Base-by-base conservation (phyloP, 2,888 invertebrate species). In the Lingula anatina region DNA sequence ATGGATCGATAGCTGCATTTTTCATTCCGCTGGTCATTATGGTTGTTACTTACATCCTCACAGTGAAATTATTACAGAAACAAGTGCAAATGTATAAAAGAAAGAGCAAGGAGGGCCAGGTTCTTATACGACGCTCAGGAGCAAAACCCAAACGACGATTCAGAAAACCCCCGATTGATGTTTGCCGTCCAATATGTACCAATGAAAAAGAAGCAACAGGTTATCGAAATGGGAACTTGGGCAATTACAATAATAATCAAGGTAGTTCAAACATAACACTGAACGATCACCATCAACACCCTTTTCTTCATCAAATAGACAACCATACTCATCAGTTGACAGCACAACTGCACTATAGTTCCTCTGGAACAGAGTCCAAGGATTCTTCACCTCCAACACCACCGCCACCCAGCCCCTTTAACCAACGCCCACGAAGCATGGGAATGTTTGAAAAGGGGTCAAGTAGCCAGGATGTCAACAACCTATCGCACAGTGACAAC, bases 11-110 rank as follows among this genome's bases (percentile, higher is more conserved):
- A 66, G 87, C 93, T 64, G 92, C 93, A 62, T 96, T 96, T 80
- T 94, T 95, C 81, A 92, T 96, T 56, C 96, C 96, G 0, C 81
- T 96, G 58, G 83, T 87, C 39, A 93, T 97, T 60, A 96, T 96
- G 95, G 82, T 94, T 70, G 81, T 92, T 53, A 93, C 94, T n/a
- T 96, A 95, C 71, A 88, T 90, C 4, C 81, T 94, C 62, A 97
- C 96, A 0, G 90, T 95, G 20, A 83, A 88, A 50, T 81, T 95
- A 26, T 80, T 96, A 67, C 90, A 91, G 36, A 80, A 86, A 53
- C 91, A 93, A 78, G 71, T 74, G 12, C 64, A 68, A 41, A 54
- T 66, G 51, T 66, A 66, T 47, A 54, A 57, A 5, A 50, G 49
- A 7, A 44, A 49, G 2, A 49, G 41, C 12, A 54, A 55, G 25